Evolutionary conservation across 1,140 invertebrate genomes (phyloP).

Genomic region (Drosophila paulistorum): DNA sequence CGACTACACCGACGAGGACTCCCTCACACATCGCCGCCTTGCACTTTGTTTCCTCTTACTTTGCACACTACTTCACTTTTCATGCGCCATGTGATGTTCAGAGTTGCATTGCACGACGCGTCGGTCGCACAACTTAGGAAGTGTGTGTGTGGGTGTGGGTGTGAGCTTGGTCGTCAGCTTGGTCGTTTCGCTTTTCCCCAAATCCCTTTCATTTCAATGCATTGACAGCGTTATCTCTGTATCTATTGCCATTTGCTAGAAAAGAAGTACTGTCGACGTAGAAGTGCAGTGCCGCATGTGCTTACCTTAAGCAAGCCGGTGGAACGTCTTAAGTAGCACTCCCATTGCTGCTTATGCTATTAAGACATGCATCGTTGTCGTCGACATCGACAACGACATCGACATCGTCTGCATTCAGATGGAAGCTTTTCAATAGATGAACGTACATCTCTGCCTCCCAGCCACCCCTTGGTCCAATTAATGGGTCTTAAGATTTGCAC

Average conservation of each 20-base stretch:
- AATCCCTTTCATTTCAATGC: slow-evolving; percentile 23
- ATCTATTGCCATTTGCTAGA: slow-evolving; percentile 34
- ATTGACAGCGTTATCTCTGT: slow-evolving; percentile 56
- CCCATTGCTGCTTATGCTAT: slow-evolving; percentile 67
- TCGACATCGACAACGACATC: background rate
- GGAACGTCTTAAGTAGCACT: slow-evolving; percentile 69
- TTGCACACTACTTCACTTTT: slow-evolving; percentile 39
- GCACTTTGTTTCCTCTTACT: slow-evolving; percentile 50
- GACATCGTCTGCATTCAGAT: slow-evolving; percentile 50
- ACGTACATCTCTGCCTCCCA: background rate
- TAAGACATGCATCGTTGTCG: slow-evolving; percentile 50
- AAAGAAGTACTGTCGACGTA: slow-evolving; percentile 1
- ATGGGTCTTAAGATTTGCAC: slow-evolving; percentile 25
- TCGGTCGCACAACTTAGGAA: background rate
- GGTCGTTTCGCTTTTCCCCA: slow-evolving; percentile 3
- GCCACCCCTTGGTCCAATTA: slow-evolving; percentile 32
- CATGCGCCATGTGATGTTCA: slow-evolving; percentile 45
- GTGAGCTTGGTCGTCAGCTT: slow-evolving; percentile 6
- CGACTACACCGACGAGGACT: background rate
- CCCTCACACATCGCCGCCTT: slow-evolving; percentile 8
- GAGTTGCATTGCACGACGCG: background rate
- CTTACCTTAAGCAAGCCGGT: background rate
- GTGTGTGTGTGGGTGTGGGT: background rate
- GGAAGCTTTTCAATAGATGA: slow-evolving; percentile 48
- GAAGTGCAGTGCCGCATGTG: background rate